Conservation (phyloP, 2,888 invertebrate genomes). For the Eurois occulta region DNA sequence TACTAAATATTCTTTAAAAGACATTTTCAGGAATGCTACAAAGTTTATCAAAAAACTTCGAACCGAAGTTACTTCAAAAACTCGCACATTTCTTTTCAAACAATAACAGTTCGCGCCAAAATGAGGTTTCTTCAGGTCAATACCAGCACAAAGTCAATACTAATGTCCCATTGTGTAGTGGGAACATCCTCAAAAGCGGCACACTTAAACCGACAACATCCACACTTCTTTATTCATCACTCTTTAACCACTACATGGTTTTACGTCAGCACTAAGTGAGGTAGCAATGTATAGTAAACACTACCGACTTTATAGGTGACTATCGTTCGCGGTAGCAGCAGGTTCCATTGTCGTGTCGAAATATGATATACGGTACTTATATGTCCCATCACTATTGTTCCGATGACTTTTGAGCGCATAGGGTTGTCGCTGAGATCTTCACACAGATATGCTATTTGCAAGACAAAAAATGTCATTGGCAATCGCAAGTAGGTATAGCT, state of each 20-base stretch:
- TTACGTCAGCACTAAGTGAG: conserved; percentile 1
- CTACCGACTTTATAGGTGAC: conserved; percentile 16
- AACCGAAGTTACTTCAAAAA: conserved; percentile 12
- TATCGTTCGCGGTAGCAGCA: conserved; percentile 44
- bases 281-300: conserved; percentile 47
- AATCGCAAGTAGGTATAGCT: not conserved
- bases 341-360: conserved; percentile 62
- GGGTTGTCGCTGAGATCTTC: conserved; percentile 40
- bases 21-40: not conserved
- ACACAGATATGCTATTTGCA: not conserved
- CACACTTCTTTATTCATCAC: conserved; percentile 40
- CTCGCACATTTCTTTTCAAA: conserved; percentile 41
- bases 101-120: conserved; percentile 47
- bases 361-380: conserved; percentile 68
- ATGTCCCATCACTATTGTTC: conserved; percentile 70
- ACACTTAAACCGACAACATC: conserved; percentile 25
- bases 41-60: not conserved
- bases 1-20: not conserved
- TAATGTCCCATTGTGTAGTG: conserved; percentile 65
- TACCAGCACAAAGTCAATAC: conserved; percentile 62
- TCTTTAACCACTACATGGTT: conserved; percentile 18
- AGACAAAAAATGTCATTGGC: not conserved
- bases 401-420: conserved; percentile 50
- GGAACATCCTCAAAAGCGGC: conserved; percentile 52
- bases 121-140: conserved; percentile 63